Evolutionary conservation across 92 coral and sea anemone genomes (phyloP), one percentile per base, ranked within the genome.

Genomic region (Porites lobata): DNA sequence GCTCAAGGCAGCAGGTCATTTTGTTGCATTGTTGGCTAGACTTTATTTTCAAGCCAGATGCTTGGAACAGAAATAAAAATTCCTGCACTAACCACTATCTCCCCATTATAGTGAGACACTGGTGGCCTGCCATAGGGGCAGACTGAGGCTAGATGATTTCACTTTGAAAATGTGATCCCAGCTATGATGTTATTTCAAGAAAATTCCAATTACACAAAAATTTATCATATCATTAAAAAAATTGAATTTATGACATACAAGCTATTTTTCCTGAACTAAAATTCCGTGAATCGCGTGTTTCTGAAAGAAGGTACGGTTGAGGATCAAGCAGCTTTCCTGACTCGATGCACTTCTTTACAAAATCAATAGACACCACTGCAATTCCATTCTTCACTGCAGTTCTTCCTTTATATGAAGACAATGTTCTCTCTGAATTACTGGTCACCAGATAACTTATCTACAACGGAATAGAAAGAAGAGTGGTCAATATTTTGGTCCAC

Each of bases 361-460:
- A 97, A 38, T 93, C 92, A 81, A 89, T 70, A 12, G 94, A 86
- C 2, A 97, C 94, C 81, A 97, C 84, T 19, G 98, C 98, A 59
- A 91, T 85, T 17, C 96, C 96, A 82, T 83, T 65, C 78, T 97
- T 95, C 1, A 89, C 32, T 1, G 99, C 99, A 24, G 96, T 87
- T 65, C 86, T 83, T 22, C 99, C 99, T 85, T 95, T 97, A 85
- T 97, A 95, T 1, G 99, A 91, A 13, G 96, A 79, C 72, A 88
- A 85, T 10, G 98, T 93, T 81, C 86, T 78, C 13, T 82, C 86
- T 38, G 90, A 73, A 89, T 95, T 79, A 47, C 90, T 82, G 6
- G 98, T 94, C 71, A 97, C 91, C n/a, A 95, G 88, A 86, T 59
- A 95, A 79, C 83, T 87, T 69, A 94, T 94, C 99, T 97, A 56